Base-by-base conservation (phyloP, 2,797 vertebrate species). In the Esox lucius region DNA sequence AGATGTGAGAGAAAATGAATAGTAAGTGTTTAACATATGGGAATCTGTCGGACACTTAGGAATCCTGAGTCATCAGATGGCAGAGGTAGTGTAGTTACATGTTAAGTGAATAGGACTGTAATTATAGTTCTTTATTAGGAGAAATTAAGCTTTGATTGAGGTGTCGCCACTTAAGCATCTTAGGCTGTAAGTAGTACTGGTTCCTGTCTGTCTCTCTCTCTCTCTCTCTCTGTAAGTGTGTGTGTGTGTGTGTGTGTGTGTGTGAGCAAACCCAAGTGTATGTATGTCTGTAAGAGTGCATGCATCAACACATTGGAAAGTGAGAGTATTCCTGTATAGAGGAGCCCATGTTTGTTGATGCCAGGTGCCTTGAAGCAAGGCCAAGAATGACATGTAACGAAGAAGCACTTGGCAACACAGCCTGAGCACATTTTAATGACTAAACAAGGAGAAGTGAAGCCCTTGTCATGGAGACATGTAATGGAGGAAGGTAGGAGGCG, bases 101-200 rank as follows among this genome's bases (percentile, higher is more conserved):
- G 51, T n/a, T 53, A n/a, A n/a, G n/a, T 56, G 51, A 19, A 7
- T 13, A 56, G 7, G 19, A 56, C 19, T 56, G 17, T 56, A 56
- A 6, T 56, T 56, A 22, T 56, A 56, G 51, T 56, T 19, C 19
- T 56, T 68, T 3, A 42, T n/a, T 15, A 39, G 77, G 72, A 76
- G 75, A 84, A 84, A n/a, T 68, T 33, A n/a, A n/a, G 53, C 51
- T 56, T n/a, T 56, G 53, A 56, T n/a, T 56, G 53, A 61, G 56
- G 24, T 26, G 22, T 26, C 2, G 22, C 22, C 56, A 61, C 9
- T 61, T 24, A 61, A 13, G 56, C 22, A 5, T 56, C 22, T 61
- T 61, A 61, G 56, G n/a, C 4, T 61, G 22, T 61, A 22, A 12
- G 56, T 12, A 61, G 56, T 19, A 61, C 8, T 24, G 22, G 11